A percentile compares a stretch with the other conserved stretches of the same genome.
These are phyloP conservation scores for Dolomedes plantarius DNA, from an alignment of 2,888 invertebrate species.

Conservation along the genomic window DNA sequence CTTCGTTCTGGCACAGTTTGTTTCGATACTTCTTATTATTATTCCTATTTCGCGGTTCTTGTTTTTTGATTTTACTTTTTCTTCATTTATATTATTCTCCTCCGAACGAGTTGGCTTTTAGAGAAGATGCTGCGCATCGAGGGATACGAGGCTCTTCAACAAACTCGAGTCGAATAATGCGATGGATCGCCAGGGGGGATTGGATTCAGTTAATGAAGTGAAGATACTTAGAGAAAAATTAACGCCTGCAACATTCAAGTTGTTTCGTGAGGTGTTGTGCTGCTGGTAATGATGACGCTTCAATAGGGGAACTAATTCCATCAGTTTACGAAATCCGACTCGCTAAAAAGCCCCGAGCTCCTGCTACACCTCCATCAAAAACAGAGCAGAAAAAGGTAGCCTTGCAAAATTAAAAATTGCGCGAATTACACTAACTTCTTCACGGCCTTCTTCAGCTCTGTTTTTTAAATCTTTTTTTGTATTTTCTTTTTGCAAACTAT, in stretches of 20 bases:
- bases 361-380: not conserved
- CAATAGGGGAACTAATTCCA: slow-evolving; percentile 68
- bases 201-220: slow-evolving; percentile 67
- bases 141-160: slow-evolving; percentile 31
- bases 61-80: slow-evolving; percentile 39
- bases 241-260: slow-evolving; percentile 48
- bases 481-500: too few species aligned
- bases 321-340: slow-evolving; percentile 37
- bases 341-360: slow-evolving; percentile 59
- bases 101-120: slow-evolving; percentile 37
- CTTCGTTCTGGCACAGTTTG: slow-evolving; percentile 57
- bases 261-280: slow-evolving; percentile 5
- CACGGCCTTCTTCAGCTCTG: slow-evolving; percentile 13
- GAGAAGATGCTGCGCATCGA: slow-evolving; percentile 32
- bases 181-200: slow-evolving; percentile 60
- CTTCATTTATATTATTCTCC: slow-evolving; percentile 24
- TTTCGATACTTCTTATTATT: slow-evolving; percentile 69
- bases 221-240: slow-evolving; percentile 68
- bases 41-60: slow-evolving; percentile 58
- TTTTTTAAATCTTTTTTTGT: not conserved
- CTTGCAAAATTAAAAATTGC: slow-evolving; percentile 31
- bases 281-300: slow-evolving; percentile 46
- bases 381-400: too few species aligned
- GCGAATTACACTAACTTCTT: slow-evolving; percentile 27
- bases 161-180: slow-evolving; percentile 61